Evolutionary conservation across 2,113 vertebrate species (phyloP), one percentile per base, ranked within the genome.

Genomic region (Oceanodroma tethys): DNA sequence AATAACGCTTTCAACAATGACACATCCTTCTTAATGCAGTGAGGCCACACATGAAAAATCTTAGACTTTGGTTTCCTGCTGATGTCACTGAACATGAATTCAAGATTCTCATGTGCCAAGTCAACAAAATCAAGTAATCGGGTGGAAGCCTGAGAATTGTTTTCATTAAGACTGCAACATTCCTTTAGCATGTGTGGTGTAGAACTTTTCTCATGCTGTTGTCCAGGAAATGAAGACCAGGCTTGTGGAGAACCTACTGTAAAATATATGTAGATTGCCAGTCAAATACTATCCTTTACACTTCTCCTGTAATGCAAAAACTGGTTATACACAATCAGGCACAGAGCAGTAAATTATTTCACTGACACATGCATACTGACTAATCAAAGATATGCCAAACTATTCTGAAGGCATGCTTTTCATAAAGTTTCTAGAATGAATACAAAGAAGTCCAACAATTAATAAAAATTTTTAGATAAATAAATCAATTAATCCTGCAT

Each of bases 111-210:
- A 53, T 75, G 43, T 81, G 68, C 92, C 70, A 92, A 88, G 52
- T 89, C 90, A 97, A 96, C 63, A 95, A 93, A 76, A 81, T 88
- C 75, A 95, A 90, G 65, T 71, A 96, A 93, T 3, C 92, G 38
- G 18, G 21, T 92, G 70, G 80, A 95, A 95, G 48, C 25, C 19
- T 79, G 63, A 45, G 67, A 97, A 86, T 34, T 72, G 38, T 88
- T 94, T 92, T 92, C 52, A 68, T 90, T 82, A 88, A 80, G 62
- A 50, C 5, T 65, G 47, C 56, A 94, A 56, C 86, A 65, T 80
- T 94, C 32, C 30, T 94, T 59, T 88, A 88, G 26, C 21, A 56
- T 73, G 62, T 74, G 55, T 56, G 48, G 11, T 48, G 47, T 36
- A 45, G n/a, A 82, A 92, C 27, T 71, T 83, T 75, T 59, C 66